phyloP scores from a whole-genome alignment of 2,888 invertebrate genomes.

The Spisula subtruncata region DNA sequence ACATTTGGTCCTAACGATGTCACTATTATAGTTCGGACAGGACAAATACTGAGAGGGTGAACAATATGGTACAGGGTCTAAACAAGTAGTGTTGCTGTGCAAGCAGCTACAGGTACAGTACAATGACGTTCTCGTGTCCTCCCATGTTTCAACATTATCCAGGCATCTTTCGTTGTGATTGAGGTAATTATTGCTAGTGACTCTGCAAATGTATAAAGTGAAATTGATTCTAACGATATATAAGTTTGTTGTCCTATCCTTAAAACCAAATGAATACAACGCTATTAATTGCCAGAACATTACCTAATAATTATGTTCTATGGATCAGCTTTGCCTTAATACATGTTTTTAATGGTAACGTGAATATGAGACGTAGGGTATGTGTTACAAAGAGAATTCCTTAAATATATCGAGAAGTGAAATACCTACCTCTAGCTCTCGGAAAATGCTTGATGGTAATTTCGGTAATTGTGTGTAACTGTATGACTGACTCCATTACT shows the following conservation, averaged over 20 bases:
- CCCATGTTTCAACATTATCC: slow-evolving; percentile 13
- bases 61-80: neutral
- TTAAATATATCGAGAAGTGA: no score
- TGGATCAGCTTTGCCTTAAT: no score
- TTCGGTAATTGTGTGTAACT: neutral
- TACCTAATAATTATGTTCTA: no score
- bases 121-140: neutral
- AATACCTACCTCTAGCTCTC: neutral
- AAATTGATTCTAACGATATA: no score
- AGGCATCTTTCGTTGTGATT: neutral
- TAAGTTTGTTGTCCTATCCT: no score
- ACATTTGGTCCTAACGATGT: neutral
- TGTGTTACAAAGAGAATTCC: no score
- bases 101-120: slow-evolving; percentile 24
- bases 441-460: neutral
- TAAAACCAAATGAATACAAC: no score
- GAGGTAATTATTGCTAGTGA: neutral
- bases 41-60: slow-evolving; percentile 27
- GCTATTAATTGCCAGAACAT: no score
- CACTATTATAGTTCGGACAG: neutral
- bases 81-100: neutral
- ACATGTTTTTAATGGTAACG: no score
- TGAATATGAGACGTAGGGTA: no score
- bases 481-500: neutral
- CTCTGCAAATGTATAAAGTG: neutral